A percentile compares a stretch with the other conserved stretches of the same genome.
Evolutionary conservation across 2,888 invertebrate species (phyloP).

Genomic region (Marronus borbonicus): DNA sequence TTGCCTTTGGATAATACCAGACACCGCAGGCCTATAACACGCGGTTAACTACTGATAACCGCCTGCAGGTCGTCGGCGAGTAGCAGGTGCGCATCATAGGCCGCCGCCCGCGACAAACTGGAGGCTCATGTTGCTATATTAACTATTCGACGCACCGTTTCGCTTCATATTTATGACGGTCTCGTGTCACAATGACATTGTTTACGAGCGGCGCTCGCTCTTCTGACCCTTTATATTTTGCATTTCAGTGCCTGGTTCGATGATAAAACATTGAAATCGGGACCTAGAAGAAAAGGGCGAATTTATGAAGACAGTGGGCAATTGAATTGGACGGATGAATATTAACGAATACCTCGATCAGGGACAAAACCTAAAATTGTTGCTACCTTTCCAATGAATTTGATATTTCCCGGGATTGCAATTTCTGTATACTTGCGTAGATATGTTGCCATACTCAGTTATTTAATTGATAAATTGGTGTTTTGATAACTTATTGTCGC

Average conservation of each 20-base stretch:
- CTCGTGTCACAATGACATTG: slow-evolving; percentile 45
- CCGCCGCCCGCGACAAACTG: not conserved
- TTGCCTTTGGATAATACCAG: slow-evolving; percentile 33
- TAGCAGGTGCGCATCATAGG: slow-evolving; percentile 41
- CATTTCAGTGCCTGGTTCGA: slow-evolving; percentile 25
- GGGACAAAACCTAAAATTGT: too few species aligned
- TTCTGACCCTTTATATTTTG: slow-evolving; percentile 42
- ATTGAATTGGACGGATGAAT: slow-evolving; percentile 21
- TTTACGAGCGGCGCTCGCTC: slow-evolving; percentile 35
- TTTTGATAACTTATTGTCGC: too few species aligned
- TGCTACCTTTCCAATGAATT: too few species aligned
- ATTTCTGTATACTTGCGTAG: too few species aligned
- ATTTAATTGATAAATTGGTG: too few species aligned
- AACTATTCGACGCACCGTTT: slow-evolving; percentile 50
- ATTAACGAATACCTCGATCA: not conserved
- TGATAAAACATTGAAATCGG: slow-evolving; percentile 17
- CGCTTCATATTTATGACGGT: slow-evolving; percentile 49
- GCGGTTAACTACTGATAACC: slow-evolving; percentile 48
- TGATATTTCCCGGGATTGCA: too few species aligned
- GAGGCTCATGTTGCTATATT: slow-evolving; percentile 41
- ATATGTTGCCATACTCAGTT: too few species aligned
- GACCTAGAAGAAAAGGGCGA: slow-evolving; percentile 10
- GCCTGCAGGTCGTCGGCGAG: slow-evolving; percentile 29
- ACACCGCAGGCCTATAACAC: slow-evolving; percentile 43
- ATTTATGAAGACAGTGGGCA: slow-evolving; percentile 31